phyloP scores from a whole-genome alignment of 2,888 invertebrate species.

The Cerastoderma edule region DNA sequence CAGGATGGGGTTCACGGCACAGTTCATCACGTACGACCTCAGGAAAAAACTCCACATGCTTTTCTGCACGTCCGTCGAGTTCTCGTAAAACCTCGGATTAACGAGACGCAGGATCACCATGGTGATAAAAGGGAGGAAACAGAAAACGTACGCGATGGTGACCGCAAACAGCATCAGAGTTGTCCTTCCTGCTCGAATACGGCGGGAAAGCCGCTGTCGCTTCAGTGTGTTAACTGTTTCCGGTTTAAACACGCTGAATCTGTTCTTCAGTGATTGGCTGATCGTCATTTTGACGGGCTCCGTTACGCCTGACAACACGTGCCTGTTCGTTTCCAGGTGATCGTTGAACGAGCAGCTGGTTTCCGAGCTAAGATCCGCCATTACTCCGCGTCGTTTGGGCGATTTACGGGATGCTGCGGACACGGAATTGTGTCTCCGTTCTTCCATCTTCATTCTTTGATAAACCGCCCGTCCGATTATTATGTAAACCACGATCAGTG shows the following conservation, averaged over 20 bases:
- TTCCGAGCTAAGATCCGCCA: conserved; percentile 38
- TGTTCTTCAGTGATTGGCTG: conserved; percentile 33
- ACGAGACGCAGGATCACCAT: conserved; percentile 44
- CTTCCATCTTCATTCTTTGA: conserved; percentile 45
- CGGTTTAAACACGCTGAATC: conserved; percentile 32
- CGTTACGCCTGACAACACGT: conserved; percentile 36
- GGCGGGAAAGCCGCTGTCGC: conserved; percentile 25
- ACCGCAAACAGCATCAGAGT: conserved; percentile 61
- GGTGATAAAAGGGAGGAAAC: conserved; percentile 58
- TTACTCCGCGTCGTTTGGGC: background rate
- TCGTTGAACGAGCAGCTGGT: conserved; percentile 59
- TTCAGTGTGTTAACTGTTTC: conserved; percentile 35
- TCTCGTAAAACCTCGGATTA: conserved; percentile 30
- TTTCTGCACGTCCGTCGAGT: conserved; percentile 39
- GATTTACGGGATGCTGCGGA: conserved; percentile 14
- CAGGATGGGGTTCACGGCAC: conserved; percentile 61
- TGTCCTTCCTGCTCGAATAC: conserved; percentile 57
- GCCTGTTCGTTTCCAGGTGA: conserved; percentile 11
- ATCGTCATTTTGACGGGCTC: conserved; percentile 34
- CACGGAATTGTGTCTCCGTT: conserved; percentile 43
- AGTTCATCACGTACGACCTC: conserved; percentile 65
- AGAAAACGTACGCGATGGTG: conserved; percentile 58
- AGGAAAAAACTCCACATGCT: conserved; percentile 61
- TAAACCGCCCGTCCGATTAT: conserved; percentile 53
- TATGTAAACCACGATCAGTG: conserved; percentile 47